A percentile compares a stretch with the other conserved stretches of the same genome.
phyloP scores from a whole-genome alignment of 2,113 vertebrate species.

The Pomatorhinus ruficollis region DNA sequence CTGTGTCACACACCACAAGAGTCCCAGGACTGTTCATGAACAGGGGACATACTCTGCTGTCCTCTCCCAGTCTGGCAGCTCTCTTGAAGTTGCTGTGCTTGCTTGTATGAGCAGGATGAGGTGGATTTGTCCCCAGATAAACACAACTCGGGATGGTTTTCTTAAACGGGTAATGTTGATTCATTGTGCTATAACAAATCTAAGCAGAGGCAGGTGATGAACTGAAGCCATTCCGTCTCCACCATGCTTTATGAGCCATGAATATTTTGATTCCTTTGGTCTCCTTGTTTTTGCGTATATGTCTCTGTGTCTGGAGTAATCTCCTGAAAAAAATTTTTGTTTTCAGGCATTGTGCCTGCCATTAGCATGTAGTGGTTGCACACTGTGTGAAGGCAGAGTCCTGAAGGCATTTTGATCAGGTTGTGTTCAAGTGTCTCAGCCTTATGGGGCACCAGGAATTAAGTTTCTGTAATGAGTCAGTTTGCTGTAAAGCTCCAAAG shows the following conservation, averaged over 20 bases:
- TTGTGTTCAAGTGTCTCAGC: not conserved
- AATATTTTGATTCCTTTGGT: conserved; percentile 26
- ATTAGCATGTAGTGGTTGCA: not conserved
- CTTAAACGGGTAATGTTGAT: conserved; percentile 15
- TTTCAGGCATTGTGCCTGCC: not conserved
- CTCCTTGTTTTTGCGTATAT: conserved; percentile 36
- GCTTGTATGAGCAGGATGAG: not conserved
- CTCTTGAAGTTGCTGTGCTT: not conserved
- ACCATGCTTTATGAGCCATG: conserved; percentile 3
- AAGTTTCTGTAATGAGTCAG: not conserved
- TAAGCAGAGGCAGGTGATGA: not conserved
- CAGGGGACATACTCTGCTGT: not conserved
- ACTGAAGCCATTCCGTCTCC: not conserved
- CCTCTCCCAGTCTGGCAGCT: not conserved
- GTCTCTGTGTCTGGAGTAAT: conserved; percentile 31
- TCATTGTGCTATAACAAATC: not conserved
- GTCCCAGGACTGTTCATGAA: not conserved
- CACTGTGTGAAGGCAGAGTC: not conserved
- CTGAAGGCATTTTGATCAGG: conserved; percentile 29
- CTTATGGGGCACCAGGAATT: not conserved
- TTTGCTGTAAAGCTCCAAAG: not conserved
- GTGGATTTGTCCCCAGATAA: conserved; percentile 42
- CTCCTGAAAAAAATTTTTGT: not conserved
- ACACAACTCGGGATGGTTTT: not conserved
- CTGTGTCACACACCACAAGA: not conserved